Percentiles rank a stretch among this genome's conserved stretches.
Evolutionary conservation across 2,113 vertebrate species (phyloP).

Genomic region (Micromys minutus): DNA sequence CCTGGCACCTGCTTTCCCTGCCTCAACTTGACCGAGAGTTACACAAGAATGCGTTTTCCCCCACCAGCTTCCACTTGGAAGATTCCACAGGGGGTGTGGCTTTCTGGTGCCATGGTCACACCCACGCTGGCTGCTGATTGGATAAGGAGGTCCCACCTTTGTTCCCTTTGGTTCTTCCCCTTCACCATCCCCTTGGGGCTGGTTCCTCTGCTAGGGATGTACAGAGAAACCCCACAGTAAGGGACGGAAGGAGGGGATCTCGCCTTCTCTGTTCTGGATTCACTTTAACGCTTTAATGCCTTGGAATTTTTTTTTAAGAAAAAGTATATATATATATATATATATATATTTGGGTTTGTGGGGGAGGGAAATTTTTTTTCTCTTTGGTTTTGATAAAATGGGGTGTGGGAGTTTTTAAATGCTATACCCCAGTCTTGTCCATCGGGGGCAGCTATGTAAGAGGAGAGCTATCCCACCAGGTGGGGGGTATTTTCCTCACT

Average conservation of each 20-base stretch:
- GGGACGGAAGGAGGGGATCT: slow-evolving; percentile 65
- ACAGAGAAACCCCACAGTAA: slow-evolving; percentile 65
- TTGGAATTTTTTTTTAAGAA: slow-evolving; percentile 69
- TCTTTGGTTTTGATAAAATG: slow-evolving; percentile 80
- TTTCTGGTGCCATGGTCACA: slow-evolving; percentile 18
- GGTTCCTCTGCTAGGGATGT: slow-evolving; percentile 76
- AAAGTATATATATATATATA: slow-evolving; percentile 72
- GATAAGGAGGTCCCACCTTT: slow-evolving; percentile 67
- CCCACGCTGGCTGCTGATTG: slow-evolving; percentile 78
- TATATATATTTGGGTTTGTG: slow-evolving; percentile 78
- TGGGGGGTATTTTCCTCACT: background rate
- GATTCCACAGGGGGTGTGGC: slow-evolving; percentile 62
- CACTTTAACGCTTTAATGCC: slow-evolving; percentile 81
- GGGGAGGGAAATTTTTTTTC: slow-evolving; percentile 60
- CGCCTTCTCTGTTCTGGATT: slow-evolving; percentile 76
- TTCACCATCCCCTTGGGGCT: slow-evolving; percentile 72
- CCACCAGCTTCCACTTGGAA: slow-evolving; percentile 56
- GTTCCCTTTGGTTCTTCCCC: slow-evolving; percentile 65
- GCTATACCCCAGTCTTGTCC: slow-evolving; percentile 57
- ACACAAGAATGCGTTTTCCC: slow-evolving; percentile 65
- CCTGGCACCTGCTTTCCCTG: slow-evolving; percentile 71
- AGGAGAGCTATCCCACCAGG: background rate
- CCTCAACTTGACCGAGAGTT: slow-evolving; percentile 56
- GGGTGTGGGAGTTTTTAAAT: slow-evolving; percentile 77
- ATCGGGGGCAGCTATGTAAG: slow-evolving; percentile 61